Percentiles rank a stretch among this genome's conserved stretches.
These are phyloP conservation scores for Crambe crambe DNA, from an alignment of 37 sponge, comb jelly and placozoan species.

Conservation along the genomic window DNA sequence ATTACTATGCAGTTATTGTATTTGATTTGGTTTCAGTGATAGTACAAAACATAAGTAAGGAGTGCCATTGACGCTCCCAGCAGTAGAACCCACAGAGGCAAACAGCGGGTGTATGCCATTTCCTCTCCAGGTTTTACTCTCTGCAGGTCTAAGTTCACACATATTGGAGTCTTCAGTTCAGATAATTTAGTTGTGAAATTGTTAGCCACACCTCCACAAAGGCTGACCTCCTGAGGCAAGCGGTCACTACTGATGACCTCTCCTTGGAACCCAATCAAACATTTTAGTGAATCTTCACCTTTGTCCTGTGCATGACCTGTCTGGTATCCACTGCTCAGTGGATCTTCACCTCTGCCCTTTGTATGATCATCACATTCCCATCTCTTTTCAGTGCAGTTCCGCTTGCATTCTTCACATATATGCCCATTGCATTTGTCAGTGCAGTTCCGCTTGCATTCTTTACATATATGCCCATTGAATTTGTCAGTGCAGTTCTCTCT, in stretches of 20 bases:
- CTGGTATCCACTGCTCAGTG: not conserved
- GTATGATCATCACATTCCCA: no score
- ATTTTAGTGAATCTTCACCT: not conserved
- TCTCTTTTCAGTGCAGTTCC: no score
- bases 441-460: no score
- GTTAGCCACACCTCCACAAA: not conserved
- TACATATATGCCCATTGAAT: not conserved
- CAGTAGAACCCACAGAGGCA: constrained; percentile 28
- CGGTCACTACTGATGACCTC: not conserved
- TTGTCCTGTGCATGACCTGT: not conserved
- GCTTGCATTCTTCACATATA: not conserved
- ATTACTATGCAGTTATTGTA: no score
- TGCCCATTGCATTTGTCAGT: not conserved
- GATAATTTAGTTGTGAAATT: not conserved
- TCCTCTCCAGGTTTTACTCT: not conserved
- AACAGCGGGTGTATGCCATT: constrained; percentile 4
- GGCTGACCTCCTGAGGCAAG: not conserved
- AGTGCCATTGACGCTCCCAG: constrained; percentile 11
- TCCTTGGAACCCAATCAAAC: not conserved
- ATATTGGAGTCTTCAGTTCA: constrained; percentile 15
- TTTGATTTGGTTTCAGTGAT: no score
- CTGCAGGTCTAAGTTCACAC: constrained; percentile 3
- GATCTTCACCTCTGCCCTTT: no score
- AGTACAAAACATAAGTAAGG: constrained; percentile 3
- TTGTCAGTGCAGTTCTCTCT: not conserved